A percentile compares a stretch with the other conserved stretches of the same genome.
Conservation (phyloP, 2,797 vertebrate genomes). For the Pantherophis vulpinus region DNA sequence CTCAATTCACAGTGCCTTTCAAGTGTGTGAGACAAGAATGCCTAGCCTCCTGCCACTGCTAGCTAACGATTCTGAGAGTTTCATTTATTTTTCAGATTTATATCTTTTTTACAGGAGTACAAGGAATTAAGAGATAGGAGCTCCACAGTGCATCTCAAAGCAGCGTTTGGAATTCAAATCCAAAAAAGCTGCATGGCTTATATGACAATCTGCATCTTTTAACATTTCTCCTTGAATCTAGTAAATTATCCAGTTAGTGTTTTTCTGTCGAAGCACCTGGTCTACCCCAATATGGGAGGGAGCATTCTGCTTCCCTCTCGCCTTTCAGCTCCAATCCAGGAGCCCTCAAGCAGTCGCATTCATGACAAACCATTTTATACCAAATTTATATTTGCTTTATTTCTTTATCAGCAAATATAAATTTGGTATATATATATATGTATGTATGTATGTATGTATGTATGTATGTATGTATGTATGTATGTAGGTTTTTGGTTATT, state of each 20-base stretch:
- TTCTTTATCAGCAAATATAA: too few species aligned
- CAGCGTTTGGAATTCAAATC: neutral
- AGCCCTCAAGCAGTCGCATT: too few species aligned
- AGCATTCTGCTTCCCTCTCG: too few species aligned
- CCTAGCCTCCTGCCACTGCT: neutral
- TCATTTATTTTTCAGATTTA: neutral
- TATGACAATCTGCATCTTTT: neutral
- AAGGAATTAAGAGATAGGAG: neutral
- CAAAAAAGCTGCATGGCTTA: neutral
- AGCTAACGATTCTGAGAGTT: neutral
- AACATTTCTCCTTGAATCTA: neutral
- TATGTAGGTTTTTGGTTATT: too few species aligned
- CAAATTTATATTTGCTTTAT: too few species aligned
- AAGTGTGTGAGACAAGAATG: neutral
- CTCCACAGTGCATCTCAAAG: neutral
- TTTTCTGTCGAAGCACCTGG: too few species aligned
- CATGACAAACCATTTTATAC: too few species aligned
- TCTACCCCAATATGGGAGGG: too few species aligned
- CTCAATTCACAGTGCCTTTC: neutral
- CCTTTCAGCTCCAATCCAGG: too few species aligned
- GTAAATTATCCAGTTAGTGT: neutral
- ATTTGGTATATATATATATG: too few species aligned
- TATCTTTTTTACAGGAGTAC: neutral
- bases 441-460: fast-evolving
- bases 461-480: too few species aligned